Conservation (phyloP, 2,113 vertebrate genomes). For the Coryphaenoides rupestris region DNA sequence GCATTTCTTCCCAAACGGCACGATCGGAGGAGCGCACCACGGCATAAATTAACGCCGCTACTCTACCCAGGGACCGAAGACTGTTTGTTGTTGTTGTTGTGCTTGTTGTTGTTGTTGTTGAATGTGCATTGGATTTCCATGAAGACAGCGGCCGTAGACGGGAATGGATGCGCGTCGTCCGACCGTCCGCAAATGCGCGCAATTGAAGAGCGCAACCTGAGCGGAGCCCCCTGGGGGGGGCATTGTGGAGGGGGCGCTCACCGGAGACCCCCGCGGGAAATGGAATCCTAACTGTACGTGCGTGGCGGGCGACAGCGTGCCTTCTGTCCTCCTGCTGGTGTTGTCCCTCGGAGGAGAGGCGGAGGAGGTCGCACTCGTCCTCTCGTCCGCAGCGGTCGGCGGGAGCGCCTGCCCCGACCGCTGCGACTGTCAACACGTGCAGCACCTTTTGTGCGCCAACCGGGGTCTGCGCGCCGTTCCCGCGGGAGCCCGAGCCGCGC, state of each 20-base stretch:
- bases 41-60: conserved; percentile 23
- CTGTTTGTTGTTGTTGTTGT: too few species aligned
- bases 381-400: conserved; percentile 39
- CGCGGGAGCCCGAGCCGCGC: conserved; percentile 57
- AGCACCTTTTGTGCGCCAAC: conserved; percentile 90
- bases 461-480: conserved; percentile 85
- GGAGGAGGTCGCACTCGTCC: too few species aligned
- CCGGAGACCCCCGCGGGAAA: conserved; percentile 26
- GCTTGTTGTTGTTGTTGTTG: too few species aligned
- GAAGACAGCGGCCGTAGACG: too few species aligned
- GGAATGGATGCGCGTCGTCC: too few species aligned
- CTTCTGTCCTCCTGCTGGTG: too few species aligned
- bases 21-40: conserved; percentile 37
- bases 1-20: conserved; percentile 35
- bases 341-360: conserved; percentile 48
- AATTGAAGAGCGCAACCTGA: too few species aligned
- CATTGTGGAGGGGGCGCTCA: conserved; percentile 19
- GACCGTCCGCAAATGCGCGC: too few species aligned
- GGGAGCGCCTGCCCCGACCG: conserved; percentile 80
- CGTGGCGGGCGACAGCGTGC: conserved; percentile 41
- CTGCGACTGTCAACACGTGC: conserved; percentile 89
- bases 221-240: conserved; percentile 5
- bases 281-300: conserved; percentile 41
- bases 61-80: too few species aligned
- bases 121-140: too few species aligned